phyloP scores from a whole-genome alignment of 2,113 vertebrate species.

The Nematolebias whitei region DNA sequence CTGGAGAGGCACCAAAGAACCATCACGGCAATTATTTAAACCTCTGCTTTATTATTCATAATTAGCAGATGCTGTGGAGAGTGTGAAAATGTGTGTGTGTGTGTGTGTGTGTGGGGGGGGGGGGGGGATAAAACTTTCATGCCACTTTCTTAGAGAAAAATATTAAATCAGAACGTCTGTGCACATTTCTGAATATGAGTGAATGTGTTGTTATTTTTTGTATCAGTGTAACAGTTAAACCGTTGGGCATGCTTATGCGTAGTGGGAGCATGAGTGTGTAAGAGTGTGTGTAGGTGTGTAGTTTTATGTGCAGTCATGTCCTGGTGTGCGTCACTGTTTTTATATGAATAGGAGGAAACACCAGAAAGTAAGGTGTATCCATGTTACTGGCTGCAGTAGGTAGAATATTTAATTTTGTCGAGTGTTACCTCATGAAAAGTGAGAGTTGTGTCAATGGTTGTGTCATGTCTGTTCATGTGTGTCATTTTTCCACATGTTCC shows the following conservation, averaged over 20 bases:
- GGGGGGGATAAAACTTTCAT: slow-evolving; percentile 17
- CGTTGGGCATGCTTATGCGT: not conserved
- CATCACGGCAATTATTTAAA: slow-evolving; percentile 76
- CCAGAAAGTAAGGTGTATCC: not conserved
- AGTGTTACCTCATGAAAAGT: not conserved
- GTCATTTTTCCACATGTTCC: not conserved
- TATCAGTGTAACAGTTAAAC: not conserved
- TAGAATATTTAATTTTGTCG: not conserved
- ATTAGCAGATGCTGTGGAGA: slow-evolving; percentile 64
- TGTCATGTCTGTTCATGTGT: too few species aligned
- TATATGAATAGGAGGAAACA: not conserved
- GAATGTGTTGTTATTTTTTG: not conserved
- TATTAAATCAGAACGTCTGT: slow-evolving; percentile 36
- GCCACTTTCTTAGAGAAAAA: slow-evolving; percentile 32
- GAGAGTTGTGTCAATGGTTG: not conserved
- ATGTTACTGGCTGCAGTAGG: not conserved
- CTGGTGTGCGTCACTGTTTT: not conserved
- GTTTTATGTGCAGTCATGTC: not conserved
- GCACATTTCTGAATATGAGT: not conserved
- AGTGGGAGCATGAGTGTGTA: not conserved
- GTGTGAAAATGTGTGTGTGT: not conserved
- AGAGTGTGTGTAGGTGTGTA: slow-evolving; percentile 8
- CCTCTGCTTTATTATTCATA: slow-evolving; percentile 78
- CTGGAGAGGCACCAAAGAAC: slow-evolving; percentile 75
- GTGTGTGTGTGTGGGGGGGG: slow-evolving; percentile 4